Conservation (phyloP, 2,797 vertebrate genomes). For the Chaetophractus vellerosus region DNA sequence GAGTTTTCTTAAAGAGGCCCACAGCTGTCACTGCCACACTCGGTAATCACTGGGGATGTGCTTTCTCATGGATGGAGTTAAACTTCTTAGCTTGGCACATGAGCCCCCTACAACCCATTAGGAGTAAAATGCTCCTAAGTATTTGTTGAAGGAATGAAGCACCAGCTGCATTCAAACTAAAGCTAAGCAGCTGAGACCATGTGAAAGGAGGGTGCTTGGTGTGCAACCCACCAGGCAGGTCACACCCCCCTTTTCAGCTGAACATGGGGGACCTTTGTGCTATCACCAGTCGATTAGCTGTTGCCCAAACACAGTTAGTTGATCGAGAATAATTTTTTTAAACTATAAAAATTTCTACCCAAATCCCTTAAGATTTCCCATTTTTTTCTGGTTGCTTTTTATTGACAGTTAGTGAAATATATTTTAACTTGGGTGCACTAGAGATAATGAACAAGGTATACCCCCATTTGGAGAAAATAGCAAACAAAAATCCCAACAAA, state of each 20-base stretch:
- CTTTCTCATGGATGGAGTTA: background rate
- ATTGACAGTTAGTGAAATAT: background rate
- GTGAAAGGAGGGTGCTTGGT: background rate
- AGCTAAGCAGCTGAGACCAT: background rate
- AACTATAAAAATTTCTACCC: background rate
- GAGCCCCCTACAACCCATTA: too few relatives aligned
- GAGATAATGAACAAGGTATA: background rate
- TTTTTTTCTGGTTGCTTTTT: slow-evolving; percentile 49
- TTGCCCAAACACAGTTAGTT: background rate
- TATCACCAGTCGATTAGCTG: background rate
- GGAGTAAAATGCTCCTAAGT: background rate
- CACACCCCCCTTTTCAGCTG: background rate
- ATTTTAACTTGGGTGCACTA: slow-evolving; percentile 15
- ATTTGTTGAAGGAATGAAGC: background rate
- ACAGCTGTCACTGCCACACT: rapidly evolving
- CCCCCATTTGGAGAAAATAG: background rate
- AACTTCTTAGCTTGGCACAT: background rate
- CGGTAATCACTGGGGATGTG: background rate
- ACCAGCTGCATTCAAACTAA: background rate
- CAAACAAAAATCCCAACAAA: slow-evolving; percentile 33
- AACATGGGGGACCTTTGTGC: rapidly evolving
- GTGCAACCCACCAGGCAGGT: rapidly evolving
- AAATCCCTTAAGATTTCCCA: background rate
- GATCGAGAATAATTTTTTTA: background rate
- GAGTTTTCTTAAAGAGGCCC: background rate